phyloP scores from a whole-genome alignment of 2,888 invertebrate genomes.

The Bugula neritina region DNA sequence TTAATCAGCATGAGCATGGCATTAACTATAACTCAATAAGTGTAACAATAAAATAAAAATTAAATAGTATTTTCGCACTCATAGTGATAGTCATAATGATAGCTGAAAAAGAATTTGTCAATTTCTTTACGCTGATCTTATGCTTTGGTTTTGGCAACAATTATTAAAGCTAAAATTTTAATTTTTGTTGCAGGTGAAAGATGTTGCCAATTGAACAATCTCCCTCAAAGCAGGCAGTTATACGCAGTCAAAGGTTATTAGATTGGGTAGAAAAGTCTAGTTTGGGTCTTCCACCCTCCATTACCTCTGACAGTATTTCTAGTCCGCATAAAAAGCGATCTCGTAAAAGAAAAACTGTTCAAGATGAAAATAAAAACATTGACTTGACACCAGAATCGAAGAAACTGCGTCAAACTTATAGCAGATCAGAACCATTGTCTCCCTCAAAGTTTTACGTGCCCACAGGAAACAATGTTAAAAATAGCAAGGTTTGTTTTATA shows the following conservation, averaged over 20 bases:
- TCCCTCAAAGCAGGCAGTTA: neutral
- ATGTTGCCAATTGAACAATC: constrained; percentile 3
- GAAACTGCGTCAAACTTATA: neutral
- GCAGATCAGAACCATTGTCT: neutral
- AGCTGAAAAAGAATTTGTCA: too few species aligned
- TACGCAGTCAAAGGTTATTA: neutral
- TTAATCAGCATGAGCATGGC: neutral
- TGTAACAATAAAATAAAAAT: neutral
- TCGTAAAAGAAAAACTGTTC: neutral
- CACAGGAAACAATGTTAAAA: neutral
- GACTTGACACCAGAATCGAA: neutral
- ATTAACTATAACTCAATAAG: neutral
- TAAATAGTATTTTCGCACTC: too few species aligned
- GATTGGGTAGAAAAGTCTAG: neutral
- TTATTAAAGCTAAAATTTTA: too few species aligned
- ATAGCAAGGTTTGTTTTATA: neutral
- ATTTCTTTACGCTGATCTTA: too few species aligned
- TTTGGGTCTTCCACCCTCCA: neutral
- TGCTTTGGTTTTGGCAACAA: too few species aligned
- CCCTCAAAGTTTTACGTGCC: constrained; percentile 1
- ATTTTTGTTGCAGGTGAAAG: too few species aligned
- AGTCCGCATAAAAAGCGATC: neutral
- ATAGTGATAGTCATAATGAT: too few species aligned
- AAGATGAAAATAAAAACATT: neutral
- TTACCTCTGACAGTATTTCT: neutral